These are phyloP conservation scores for Kryptolebias marmoratus DNA, from an alignment of 2,113 vertebrate genomes.

Conservation along the genomic window DNA sequence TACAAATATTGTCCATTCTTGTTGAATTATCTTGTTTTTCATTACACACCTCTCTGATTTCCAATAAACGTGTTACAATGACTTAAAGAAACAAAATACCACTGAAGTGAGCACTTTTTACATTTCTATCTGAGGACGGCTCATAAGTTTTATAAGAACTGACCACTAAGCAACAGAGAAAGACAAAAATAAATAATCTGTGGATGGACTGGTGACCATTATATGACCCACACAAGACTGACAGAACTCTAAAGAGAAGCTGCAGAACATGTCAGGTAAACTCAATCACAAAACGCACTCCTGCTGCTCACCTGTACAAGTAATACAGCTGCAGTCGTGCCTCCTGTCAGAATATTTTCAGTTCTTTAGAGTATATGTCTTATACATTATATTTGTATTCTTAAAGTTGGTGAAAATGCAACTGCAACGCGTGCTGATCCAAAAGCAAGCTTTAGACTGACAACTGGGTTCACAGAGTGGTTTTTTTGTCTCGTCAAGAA, in stretches of 20 bases:
- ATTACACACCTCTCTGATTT: neutral
- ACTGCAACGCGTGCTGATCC: conserved; percentile 46
- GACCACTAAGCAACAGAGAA: conserved; percentile 30
- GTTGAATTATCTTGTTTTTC: no score
- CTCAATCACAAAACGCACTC: conserved; percentile 32
- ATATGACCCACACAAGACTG: conserved; percentile 25
- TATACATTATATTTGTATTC: conserved; percentile 65
- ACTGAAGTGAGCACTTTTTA: conserved; percentile 20
- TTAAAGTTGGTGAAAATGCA: conserved; percentile 22
- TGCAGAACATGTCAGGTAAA: conserved; percentile 38
- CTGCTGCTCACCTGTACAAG: neutral
- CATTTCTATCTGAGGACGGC: conserved; percentile 48
- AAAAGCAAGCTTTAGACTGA: conserved; percentile 41
- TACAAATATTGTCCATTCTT: neutral
- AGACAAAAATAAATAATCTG: neutral
- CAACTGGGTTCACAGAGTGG: conserved; percentile 61
- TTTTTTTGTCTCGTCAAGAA: conserved; percentile 67
- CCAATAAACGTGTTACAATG: neutral
- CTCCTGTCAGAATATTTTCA: conserved; percentile 26
- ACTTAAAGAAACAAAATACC: conserved; percentile 20
- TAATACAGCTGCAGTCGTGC: conserved; percentile 31
- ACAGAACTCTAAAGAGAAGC: conserved; percentile 44
- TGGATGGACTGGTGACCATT: conserved; percentile 33
- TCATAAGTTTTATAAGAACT: conserved; percentile 35
- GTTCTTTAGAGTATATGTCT: conserved; percentile 38